These are phyloP conservation scores for Pseudorasbora parva DNA, from an alignment of 2,113 vertebrate genomes.

Conservation along the genomic window DNA sequence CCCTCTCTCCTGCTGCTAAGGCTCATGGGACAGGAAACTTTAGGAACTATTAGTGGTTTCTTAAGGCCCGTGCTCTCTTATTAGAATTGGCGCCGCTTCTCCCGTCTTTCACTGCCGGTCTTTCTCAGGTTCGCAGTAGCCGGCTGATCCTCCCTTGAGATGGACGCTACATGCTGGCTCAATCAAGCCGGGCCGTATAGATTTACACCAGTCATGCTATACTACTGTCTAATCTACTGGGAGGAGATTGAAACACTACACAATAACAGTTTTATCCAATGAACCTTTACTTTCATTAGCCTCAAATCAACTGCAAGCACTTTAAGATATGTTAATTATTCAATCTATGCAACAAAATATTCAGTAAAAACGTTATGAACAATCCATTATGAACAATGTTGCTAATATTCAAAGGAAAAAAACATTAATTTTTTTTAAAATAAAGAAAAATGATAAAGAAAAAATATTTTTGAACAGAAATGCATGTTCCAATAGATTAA, in stretches of 20 bases:
- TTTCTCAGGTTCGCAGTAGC: constrained; percentile 46
- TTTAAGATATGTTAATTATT: not conserved
- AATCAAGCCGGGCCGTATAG: constrained; percentile 54
- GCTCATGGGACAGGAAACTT: constrained; percentile 65
- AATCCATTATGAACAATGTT: not conserved
- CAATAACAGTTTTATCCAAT: constrained; percentile 51
- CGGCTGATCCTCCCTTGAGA: constrained; percentile 50
- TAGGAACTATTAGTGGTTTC: constrained; percentile 68
- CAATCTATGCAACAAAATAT: not conserved
- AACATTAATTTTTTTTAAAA: no score
- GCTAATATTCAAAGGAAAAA: not conserved
- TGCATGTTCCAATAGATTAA: no score
- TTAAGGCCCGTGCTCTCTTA: constrained; percentile 60
- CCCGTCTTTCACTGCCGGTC: constrained; percentile 24
- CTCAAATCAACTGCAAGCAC: constrained; percentile 56
- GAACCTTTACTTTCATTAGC: constrained; percentile 41
- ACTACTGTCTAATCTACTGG: constrained; percentile 32
- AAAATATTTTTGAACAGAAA: no score
- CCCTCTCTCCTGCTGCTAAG: constrained; percentile 49
- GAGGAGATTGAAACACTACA: constrained; percentile 28
- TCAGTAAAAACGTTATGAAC: not conserved
- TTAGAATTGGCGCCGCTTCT: constrained; percentile 67
- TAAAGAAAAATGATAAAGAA: no score
- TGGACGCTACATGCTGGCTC: constrained; percentile 44
- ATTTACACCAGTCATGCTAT: constrained; percentile 56